A percentile compares a stretch with the other conserved stretches of the same genome.
Conservation (phyloP, 2,113 vertebrate species). For the Hypanus sabinus region DNA sequence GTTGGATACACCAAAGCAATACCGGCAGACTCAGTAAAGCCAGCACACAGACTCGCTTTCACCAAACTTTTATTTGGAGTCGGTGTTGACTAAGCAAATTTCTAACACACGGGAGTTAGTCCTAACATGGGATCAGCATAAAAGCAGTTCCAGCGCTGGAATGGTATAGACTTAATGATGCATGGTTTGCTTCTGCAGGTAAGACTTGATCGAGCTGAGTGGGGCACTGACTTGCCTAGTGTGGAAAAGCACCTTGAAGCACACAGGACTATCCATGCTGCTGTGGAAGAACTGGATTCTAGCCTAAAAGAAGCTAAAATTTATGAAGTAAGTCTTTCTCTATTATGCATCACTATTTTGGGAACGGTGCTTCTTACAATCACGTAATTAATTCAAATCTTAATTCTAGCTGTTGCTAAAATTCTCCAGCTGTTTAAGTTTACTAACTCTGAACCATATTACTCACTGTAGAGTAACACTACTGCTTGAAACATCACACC, state of each 20-base stretch:
- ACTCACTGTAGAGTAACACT: too few relatives aligned
- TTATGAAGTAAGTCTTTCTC: constrained; percentile 64
- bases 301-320: constrained; percentile 79
- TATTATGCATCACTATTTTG: background rate
- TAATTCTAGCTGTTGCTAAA: background rate
- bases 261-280: constrained; percentile 71
- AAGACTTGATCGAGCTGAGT: constrained; percentile 80
- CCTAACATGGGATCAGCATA: background rate
- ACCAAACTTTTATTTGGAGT: background rate
- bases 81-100: background rate
- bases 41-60: background rate
- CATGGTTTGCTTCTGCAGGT: constrained; percentile 57
- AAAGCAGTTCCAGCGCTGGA: background rate
- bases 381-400: background rate
- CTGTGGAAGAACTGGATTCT: constrained; percentile 76
- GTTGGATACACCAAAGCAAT: background rate
- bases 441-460: background rate
- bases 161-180: background rate
- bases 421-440: background rate
- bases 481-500: too few relatives aligned
- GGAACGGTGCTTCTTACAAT: background rate
- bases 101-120: background rate
- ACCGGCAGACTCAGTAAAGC: background rate
- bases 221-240: constrained; percentile 84
- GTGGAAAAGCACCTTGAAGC: constrained; percentile 82